Evolutionary conservation across 2,888 invertebrate species (phyloP).

Genomic region (Neoaliturus tenellus): DNA sequence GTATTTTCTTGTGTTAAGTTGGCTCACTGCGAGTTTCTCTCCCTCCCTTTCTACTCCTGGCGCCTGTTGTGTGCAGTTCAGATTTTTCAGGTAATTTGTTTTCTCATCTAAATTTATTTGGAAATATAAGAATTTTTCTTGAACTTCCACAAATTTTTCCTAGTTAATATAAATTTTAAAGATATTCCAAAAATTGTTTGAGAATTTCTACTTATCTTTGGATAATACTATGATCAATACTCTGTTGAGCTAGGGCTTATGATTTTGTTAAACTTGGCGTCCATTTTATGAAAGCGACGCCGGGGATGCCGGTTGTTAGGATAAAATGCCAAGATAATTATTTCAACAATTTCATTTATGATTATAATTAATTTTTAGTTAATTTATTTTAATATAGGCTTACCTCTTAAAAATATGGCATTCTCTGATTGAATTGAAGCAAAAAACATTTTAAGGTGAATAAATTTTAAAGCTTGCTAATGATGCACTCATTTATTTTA

Average conservation of each 20-base stretch:
- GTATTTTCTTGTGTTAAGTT: background rate
- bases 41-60: background rate
- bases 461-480: too few species aligned
- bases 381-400: too few species aligned
- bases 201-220: background rate
- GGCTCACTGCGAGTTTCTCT: background rate
- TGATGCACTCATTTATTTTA: too few species aligned
- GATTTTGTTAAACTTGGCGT: background rate
- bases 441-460: too few species aligned
- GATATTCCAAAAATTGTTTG: background rate
- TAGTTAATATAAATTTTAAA: background rate
- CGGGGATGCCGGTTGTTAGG: too few species aligned
- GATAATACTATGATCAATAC: background rate
- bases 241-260: background rate
- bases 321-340: too few species aligned
- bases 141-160: background rate
- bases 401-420: too few species aligned
- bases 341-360: too few species aligned
- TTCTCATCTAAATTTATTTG: background rate
- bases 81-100: conserved; percentile 8
- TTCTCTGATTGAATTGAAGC: too few species aligned
- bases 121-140: background rate
- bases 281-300: background rate
- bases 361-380: too few species aligned
- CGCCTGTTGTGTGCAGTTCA: background rate